Conservation (phyloP, 2,113 vertebrate species). For the Gnathonemus echidnorhynchus region DNA sequence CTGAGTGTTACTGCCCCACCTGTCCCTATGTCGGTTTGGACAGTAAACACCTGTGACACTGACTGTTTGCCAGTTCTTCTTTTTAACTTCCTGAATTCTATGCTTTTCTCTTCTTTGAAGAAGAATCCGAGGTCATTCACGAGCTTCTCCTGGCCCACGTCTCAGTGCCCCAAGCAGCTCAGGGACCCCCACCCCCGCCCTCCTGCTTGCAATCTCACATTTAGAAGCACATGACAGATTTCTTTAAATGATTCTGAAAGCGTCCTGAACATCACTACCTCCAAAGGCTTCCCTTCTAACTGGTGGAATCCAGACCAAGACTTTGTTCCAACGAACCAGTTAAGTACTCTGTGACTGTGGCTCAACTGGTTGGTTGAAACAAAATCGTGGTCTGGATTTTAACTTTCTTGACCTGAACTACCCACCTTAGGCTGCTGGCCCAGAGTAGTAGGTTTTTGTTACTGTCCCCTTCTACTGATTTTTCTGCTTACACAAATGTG, state of each 20-base stretch:
- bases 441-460: background rate
- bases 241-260: too few relatives aligned
- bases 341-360: too few relatives aligned
- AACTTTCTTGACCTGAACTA: background rate
- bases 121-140: background rate
- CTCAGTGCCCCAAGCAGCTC: too few relatives aligned
- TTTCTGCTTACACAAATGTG: background rate
- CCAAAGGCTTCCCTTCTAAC: too few relatives aligned
- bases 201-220: too few relatives aligned
- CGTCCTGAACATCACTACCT: too few relatives aligned
- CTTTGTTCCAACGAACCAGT: too few relatives aligned
- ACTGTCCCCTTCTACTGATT: background rate
- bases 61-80: background rate
- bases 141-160: background rate
- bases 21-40: background rate
- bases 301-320: too few relatives aligned
- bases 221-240: too few relatives aligned
- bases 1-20: background rate
- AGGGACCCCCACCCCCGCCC: too few relatives aligned
- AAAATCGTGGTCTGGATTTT: background rate
- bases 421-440: background rate
- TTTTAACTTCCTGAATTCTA: background rate
- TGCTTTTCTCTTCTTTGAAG: too few relatives aligned
- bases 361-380: background rate
- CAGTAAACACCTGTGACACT: background rate